Conservation (phyloP, 30 jellyfish, hydroid and myxozoan genomes). For the Aurelia coerulea region DNA sequence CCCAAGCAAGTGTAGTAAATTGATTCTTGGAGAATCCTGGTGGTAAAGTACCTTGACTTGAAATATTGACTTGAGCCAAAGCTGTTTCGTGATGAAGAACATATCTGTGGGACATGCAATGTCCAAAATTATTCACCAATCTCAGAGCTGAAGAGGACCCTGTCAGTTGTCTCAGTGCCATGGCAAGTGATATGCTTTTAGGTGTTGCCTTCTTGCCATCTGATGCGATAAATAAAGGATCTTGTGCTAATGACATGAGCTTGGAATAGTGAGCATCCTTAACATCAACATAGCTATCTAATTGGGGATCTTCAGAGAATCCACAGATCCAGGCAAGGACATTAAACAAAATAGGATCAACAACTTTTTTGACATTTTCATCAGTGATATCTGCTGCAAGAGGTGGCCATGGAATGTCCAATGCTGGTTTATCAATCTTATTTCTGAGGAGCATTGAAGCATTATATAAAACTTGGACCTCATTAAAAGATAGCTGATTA, state of each 20-base stretch:
- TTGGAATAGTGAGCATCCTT: not conserved
- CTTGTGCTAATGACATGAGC: conserved; percentile 43
- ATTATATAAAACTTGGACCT: conserved; percentile 2
- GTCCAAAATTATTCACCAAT: conserved; percentile 43
- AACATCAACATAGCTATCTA: conserved; percentile 46
- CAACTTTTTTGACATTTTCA: conserved; percentile 34
- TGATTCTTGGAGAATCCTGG: conserved; percentile 6
- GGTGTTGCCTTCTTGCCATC: conserved; percentile 59
- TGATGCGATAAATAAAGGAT: conserved; percentile 21
- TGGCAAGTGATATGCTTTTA: conserved; percentile 41
- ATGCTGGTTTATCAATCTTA: not conserved
- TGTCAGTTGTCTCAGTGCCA: conserved; percentile 60
- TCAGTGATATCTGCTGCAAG: conserved; percentile 48
- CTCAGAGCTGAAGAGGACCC: conserved; percentile 33
- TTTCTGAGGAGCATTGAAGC: conserved; percentile 27
- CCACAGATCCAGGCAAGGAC: conserved; percentile 71
- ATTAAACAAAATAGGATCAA: conserved; percentile 32
- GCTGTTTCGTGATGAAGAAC: conserved; percentile 51
- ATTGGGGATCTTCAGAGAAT: conserved; percentile 44
- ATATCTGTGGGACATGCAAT: conserved; percentile 24
- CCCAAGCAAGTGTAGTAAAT: conserved; percentile 56
- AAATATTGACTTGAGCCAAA: conserved; percentile 36
- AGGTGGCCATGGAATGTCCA: conserved; percentile 66
- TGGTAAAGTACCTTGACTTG: conserved; percentile 34
- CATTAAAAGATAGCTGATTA: conserved; percentile 3